Evolutionary conservation across 2,797 vertebrate species (phyloP).

Genomic region (Avahi laniger): DNA sequence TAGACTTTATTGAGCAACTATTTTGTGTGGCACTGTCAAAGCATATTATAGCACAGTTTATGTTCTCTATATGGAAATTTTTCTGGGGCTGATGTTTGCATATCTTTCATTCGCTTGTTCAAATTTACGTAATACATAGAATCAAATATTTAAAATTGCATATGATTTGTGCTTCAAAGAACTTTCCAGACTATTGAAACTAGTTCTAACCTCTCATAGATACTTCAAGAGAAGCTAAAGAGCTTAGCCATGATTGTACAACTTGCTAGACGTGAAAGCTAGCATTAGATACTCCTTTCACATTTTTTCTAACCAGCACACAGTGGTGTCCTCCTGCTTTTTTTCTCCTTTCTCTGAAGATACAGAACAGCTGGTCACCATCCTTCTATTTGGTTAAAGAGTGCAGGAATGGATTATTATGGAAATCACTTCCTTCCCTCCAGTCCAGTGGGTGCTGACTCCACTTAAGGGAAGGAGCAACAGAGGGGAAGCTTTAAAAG

Average conservation of each 20-base stretch:
- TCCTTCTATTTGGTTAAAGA: constrained; percentile 50
- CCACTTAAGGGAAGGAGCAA: constrained; percentile 48
- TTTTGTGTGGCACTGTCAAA: not conserved
- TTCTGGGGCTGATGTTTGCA: not conserved
- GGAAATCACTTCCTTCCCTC: constrained; percentile 59
- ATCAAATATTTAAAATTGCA: not conserved
- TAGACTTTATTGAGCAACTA: not conserved
- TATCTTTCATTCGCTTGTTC: not conserved
- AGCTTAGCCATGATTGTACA: not conserved
- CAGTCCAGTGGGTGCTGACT: constrained; percentile 50
- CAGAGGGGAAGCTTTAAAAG: constrained; percentile 6
- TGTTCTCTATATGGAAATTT: not conserved
- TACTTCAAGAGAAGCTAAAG: constrained; percentile 11
- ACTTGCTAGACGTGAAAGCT: not conserved
- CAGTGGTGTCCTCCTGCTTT: not conserved
- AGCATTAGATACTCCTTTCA: not conserved
- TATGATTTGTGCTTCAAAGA: not conserved
- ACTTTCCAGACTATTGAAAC: not conserved
- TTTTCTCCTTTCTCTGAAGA: not conserved
- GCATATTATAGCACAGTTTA: not conserved
- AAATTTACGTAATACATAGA: not conserved
- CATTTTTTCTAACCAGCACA: not conserved
- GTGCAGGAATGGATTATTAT: constrained; percentile 45
- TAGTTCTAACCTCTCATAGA: not conserved
- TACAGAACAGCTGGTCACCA: constrained; percentile 66